phyloP scores from a whole-genome alignment of 1,140 invertebrate species.

The Drosophila navojoa region DNA sequence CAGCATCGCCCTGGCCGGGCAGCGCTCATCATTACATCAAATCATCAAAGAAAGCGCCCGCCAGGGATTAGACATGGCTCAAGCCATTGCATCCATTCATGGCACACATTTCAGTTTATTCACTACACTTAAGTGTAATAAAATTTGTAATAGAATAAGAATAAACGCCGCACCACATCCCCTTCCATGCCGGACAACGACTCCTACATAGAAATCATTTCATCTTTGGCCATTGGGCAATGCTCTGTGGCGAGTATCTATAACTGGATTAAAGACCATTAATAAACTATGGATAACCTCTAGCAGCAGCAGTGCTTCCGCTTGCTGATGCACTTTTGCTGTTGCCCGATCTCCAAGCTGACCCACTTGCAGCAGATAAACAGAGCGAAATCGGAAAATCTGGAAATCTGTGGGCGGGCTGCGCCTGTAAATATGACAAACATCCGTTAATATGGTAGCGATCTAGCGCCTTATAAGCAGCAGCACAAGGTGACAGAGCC shows the following conservation, averaged over 20 bases:
- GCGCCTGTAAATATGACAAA: slow-evolving; percentile 68
- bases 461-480: slow-evolving; percentile 59
- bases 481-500: slow-evolving; percentile 39
- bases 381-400: slow-evolving; percentile 15
- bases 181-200: not conserved
- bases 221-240: slow-evolving; percentile 51
- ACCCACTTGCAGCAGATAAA: slow-evolving; percentile 30
- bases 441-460: slow-evolving; percentile 58
- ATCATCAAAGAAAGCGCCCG: slow-evolving; percentile 71
- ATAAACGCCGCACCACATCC: slow-evolving; percentile 5
- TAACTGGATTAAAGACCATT: slow-evolving; percentile 52
- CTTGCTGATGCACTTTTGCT: slow-evolving; percentile 44
- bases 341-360: slow-evolving; percentile 28
- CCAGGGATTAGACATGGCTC: slow-evolving; percentile 71
- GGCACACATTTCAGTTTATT: slow-evolving; percentile 76
- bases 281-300: slow-evolving; percentile 42
- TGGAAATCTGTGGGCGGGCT: slow-evolving; percentile 53
- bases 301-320: slow-evolving; percentile 33
- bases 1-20: slow-evolving; percentile 47
- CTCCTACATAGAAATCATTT: slow-evolving; percentile 69
- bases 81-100: slow-evolving; percentile 54
- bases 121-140: slow-evolving; percentile 78
- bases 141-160: slow-evolving; percentile 81
- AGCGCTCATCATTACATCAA: slow-evolving; percentile 24
- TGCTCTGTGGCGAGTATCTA: slow-evolving; percentile 17